Percentiles rank a stretch among this genome's conserved stretches.
Evolutionary conservation across 2,797 vertebrate genomes (phyloP).

Genomic region (Anabacerthia variegaticeps): DNA sequence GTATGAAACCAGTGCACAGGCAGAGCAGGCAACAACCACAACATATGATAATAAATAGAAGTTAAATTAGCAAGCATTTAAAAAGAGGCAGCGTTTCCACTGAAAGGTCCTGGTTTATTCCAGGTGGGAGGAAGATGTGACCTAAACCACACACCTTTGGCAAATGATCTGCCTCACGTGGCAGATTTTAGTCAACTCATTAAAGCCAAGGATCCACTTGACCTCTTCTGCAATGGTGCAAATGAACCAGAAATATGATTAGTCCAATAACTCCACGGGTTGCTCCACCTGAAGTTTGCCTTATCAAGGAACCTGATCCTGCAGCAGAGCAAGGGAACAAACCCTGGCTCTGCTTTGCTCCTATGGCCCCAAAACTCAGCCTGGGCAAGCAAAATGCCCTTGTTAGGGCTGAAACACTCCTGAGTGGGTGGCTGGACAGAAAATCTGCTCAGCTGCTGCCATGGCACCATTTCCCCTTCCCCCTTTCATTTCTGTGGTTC

Average conservation of each 20-base stretch:
- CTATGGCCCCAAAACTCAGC: not conserved
- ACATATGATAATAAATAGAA: slow-evolving; percentile 47
- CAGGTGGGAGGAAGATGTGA: not conserved
- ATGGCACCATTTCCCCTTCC: not conserved
- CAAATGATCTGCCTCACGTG: not conserved
- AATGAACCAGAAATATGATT: not conserved
- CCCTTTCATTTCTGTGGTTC: slow-evolving; percentile 10
- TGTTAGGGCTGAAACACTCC: not conserved
- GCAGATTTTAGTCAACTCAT: not conserved
- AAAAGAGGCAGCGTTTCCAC: not conserved
- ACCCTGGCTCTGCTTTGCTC: not conserved
- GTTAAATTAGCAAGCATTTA: slow-evolving; percentile 34
- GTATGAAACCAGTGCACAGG: slow-evolving; percentile 17
- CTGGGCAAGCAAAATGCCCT: not conserved
- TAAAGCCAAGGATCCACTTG: not conserved
- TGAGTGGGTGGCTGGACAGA: not conserved
- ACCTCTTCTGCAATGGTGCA: not conserved
- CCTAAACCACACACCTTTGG: not conserved
- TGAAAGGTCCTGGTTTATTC: not conserved
- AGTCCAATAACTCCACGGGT: not conserved
- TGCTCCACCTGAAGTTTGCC: not conserved
- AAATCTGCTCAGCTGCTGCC: not conserved
- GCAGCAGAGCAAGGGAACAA: not conserved
- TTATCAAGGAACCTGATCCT: not conserved
- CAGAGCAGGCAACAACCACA: slow-evolving; percentile 51